phyloP scores from a whole-genome alignment of 2,797 vertebrate genomes.

The Poecilia gillii region DNA sequence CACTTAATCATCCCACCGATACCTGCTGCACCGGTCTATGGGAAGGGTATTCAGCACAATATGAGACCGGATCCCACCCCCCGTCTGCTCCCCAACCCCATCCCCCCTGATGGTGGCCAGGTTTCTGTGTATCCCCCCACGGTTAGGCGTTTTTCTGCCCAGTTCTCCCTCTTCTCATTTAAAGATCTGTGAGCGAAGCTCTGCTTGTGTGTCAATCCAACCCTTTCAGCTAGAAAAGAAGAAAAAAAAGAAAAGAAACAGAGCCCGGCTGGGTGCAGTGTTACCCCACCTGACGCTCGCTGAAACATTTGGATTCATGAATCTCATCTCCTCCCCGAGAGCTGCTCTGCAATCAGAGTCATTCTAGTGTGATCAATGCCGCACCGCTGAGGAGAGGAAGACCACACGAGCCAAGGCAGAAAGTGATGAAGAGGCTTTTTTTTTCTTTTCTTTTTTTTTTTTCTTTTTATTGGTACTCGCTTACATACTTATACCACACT shows the following conservation, averaged over 20 bases:
- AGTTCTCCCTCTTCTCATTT: conserved; percentile 35
- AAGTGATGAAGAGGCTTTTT: conserved; percentile 23
- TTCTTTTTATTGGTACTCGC: conserved; percentile 49
- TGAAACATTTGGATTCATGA: conserved; percentile 74
- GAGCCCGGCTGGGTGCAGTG: conserved; percentile 59
- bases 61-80: conserved; percentile 64
- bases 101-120: conserved; percentile 31
- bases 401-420: conserved; percentile 41
- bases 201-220: conserved; percentile 52
- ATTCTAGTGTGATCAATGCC: conserved; percentile 57
- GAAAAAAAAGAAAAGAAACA: conserved; percentile 52
- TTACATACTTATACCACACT: conserved; percentile 29
- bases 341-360: conserved; percentile 58
- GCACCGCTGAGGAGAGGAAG: conserved; percentile 45
- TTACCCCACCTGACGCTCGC: conserved; percentile 61
- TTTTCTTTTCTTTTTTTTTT: too few species aligned
- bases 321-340: conserved; percentile 46
- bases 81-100: too few species aligned
- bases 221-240: conserved; percentile 30
- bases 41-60: conserved; percentile 68
- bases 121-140: conserved; percentile 45
- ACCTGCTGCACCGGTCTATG: conserved; percentile 59
- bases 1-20: conserved; percentile 77
- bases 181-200: conserved; percentile 47
- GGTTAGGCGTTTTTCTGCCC: conserved; percentile 38